Base-by-base conservation (phyloP, 2,888 invertebrate species). In the Andrena fulva region DNA sequence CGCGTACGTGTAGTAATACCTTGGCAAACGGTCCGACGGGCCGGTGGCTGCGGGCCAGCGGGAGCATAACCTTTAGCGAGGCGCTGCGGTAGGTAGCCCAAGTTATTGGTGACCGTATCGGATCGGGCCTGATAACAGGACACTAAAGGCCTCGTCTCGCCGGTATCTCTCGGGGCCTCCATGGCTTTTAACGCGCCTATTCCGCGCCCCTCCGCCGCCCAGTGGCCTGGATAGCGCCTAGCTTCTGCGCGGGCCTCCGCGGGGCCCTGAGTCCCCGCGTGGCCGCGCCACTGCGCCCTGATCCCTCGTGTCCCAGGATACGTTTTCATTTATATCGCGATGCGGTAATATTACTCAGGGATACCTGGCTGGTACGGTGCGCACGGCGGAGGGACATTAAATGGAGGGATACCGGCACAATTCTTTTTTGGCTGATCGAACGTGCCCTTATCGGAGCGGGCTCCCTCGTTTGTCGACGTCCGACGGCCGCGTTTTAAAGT, bases 71-170 rank as follows among this genome's bases (percentile, higher is more conserved):
- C 85, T 80, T 85, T 85, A 78, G 77, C 80, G 75, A 73, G 77
- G 63, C 91, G 88, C 91, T 92, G 91, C 91, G 91, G 91, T 92
- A 92, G 91, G 91, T 92, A 91, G 89, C 84, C 82, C 72, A 84
- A 84, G 89, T 90, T 90, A 92, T 89, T 89, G 90, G 88, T 85
- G 80, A 85, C 87, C 89, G 85, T 92, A 92, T 92, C 92, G 91
- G 90, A 91, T 91, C 89, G 86, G 90, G 75, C 75, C 89, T 91
- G 92, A 92, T 92, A 92, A 92, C 84, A 86, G 80, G 85, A 88
- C 90, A 87, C 89, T 90, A 90, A 91, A 91, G 87, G 89, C 87
- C 84, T 85, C 90, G 86, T 89, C 85, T 80, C 79, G 50, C 71
- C 86, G 86, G 86, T 90, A 90, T 89, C 84, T 89, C 75, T 62